Evolutionary conservation across 2,113 vertebrate genomes (phyloP).

Genomic region (Trematocara marginatum): DNA sequence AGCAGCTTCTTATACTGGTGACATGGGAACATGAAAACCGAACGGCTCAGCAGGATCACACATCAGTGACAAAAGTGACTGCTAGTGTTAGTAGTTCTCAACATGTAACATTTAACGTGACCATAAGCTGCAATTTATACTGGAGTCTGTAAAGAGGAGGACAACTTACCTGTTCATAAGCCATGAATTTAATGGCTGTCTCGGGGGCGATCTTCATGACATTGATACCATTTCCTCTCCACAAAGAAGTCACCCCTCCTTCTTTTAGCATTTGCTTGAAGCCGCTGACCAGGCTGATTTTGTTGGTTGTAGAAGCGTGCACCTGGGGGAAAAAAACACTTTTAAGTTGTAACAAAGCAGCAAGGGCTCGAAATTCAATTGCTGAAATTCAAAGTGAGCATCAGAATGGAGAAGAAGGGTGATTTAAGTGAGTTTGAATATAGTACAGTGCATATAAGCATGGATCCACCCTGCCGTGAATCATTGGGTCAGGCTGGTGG

Average conservation of each 20-base stretch:
- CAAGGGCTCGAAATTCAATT: not conserved
- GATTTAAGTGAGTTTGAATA: not conserved
- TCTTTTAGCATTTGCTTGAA: slow-evolving; percentile 96
- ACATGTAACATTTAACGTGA: not conserved
- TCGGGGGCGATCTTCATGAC: slow-evolving; percentile 96
- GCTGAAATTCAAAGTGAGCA: not conserved
- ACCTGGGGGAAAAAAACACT: slow-evolving; percentile 73
- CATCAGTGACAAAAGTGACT: not conserved
- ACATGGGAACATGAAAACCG: not conserved
- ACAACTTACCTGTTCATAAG: slow-evolving; percentile 87
- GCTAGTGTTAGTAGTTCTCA: not conserved
- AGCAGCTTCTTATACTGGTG: slow-evolving; percentile 90
- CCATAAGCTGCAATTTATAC: not conserved
- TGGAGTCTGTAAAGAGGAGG: not conserved
- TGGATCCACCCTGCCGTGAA: not conserved
- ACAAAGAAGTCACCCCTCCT: slow-evolving; percentile 85
- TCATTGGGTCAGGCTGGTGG: not conserved
- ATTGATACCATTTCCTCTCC: slow-evolving; percentile 96
- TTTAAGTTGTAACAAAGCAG: not conserved
- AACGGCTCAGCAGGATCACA: not conserved
- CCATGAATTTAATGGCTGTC: slow-evolving; percentile 96
- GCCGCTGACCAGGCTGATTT: slow-evolving; percentile 83
- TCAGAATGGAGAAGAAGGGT: not conserved
- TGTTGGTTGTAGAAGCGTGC: slow-evolving; percentile 83
- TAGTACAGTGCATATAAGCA: not conserved